Conservation (phyloP, 92 coral and sea anemone genomes). For the Meandrina meandrites region DNA sequence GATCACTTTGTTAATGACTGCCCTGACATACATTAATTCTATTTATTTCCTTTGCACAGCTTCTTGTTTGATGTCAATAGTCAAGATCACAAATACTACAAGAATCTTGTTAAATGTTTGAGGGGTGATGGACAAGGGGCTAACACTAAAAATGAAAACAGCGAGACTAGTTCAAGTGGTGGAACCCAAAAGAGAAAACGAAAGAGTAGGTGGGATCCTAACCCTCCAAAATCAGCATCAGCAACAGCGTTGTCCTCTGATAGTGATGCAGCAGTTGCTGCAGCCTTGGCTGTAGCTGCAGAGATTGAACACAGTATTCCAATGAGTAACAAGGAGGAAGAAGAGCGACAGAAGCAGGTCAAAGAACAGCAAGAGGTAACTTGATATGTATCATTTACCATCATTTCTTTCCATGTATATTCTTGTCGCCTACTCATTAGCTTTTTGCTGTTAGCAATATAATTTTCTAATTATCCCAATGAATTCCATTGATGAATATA, state of each 20-base stretch:
- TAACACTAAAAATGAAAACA: constrained; percentile 13
- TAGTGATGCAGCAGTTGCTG: constrained; percentile 84
- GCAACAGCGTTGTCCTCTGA: constrained; percentile 41
- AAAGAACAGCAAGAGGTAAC: constrained; percentile 91
- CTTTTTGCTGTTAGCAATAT: too few species aligned
- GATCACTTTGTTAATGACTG: not conserved
- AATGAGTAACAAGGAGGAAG: constrained; percentile 77
- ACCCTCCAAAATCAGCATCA: constrained; percentile 24
- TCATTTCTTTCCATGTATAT: too few species aligned
- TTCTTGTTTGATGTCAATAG: constrained; percentile 61
- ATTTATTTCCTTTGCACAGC: not conserved
- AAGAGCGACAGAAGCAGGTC: constrained; percentile 85
- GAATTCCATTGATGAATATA: too few species aligned
- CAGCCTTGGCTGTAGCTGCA: constrained; percentile 73
- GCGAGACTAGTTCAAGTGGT: constrained; percentile 17
- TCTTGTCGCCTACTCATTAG: too few species aligned
- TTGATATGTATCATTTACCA: not conserved
- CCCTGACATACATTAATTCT: not conserved
- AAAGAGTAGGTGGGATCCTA: constrained; percentile 73
- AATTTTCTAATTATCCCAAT: too few species aligned
- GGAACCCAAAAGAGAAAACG: constrained; percentile 63
- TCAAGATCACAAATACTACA: constrained; percentile 61
- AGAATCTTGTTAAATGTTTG: constrained; percentile 33
- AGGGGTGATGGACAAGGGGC: not conserved
- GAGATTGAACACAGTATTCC: constrained; percentile 78